Base-by-base conservation (phyloP, 2,888 invertebrate species). In the Rhimphoctona megacephalus region DNA sequence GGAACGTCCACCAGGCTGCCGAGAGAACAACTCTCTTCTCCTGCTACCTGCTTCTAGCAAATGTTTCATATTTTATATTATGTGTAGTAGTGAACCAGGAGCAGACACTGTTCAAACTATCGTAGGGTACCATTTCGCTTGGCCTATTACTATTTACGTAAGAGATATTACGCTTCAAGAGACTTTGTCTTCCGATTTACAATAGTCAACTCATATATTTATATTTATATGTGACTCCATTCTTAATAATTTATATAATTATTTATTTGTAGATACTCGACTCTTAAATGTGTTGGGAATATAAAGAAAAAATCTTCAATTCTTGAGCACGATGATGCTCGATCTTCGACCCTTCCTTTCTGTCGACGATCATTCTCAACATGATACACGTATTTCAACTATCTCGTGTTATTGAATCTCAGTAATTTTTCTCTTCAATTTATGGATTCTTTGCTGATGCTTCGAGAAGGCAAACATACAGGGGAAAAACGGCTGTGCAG, bases 71-170 rank as follows among this genome's bases (percentile, higher is more conserved):
- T 22, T 61, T 46, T 49, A 46, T 49, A 49, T 70, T 61, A 6
- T 19, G 33, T 67, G 46, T 39, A 64, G 25, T 67, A 73, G 57
- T 49, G 25, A 67, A 61, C 54, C 69, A 67, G 57, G 69, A 76
- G 64, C 79, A n/a, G 79, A 76, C 69, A 64, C 25, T 73, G 76
- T 54, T 73, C 22, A 54, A 54, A 14, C 76, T 52, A 64, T 73
- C 66, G 70, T 76, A 76, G 80, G 66, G 64, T 52, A 64, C 67
- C 67, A 74, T 83, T 79, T 77, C 80, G 73, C 69, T 33, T 33
- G 30, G 74, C 73, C 81, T 87, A 86, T 88, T 83, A 86, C 83
- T 88, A 86, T 88, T 88, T 88, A 86, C 88, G 88, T 88, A 88
- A 88, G 85, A 85, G 86, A 78, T 77, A 80, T 85, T 85, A 70